These are phyloP conservation scores for Petrocephalus sullivani DNA, from an alignment of 2,797 vertebrate species.

Conservation along the genomic window DNA sequence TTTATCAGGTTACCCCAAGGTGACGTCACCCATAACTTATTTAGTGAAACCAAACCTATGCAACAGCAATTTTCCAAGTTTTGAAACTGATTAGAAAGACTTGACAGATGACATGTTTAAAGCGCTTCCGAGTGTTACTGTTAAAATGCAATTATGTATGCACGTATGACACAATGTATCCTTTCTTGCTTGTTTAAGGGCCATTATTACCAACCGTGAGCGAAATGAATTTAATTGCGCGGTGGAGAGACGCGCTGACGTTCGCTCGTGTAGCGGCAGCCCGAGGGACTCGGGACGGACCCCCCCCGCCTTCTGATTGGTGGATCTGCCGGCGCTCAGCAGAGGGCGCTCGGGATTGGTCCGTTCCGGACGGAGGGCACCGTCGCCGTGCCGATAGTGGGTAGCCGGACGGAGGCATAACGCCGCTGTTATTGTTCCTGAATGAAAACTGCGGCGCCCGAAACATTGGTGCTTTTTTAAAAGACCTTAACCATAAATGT, in stretches of 20 bases:
- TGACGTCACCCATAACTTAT: background rate
- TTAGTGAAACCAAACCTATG: background rate
- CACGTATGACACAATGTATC: background rate
- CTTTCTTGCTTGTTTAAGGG: background rate
- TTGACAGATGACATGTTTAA: background rate
- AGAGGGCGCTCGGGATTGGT: slow-evolving; percentile 56
- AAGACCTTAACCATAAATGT: background rate
- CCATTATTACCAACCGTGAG: background rate
- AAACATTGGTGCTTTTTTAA: slow-evolving; percentile 25
- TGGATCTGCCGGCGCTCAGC: slow-evolving; percentile 41
- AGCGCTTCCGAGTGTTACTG: background rate
- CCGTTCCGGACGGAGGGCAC: slow-evolving; percentile 30
- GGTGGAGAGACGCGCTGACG: background rate
- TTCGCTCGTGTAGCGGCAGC: background rate
- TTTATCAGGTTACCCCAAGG: background rate
- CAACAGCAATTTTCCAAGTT: background rate
- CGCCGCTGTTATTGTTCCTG: slow-evolving; percentile 55
- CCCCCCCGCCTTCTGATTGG: slow-evolving; percentile 47
- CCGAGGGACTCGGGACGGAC: slow-evolving; percentile 1
- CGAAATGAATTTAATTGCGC: slow-evolving; percentile 8
- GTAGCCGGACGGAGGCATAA: slow-evolving; percentile 50
- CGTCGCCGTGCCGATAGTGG: slow-evolving; percentile 54
- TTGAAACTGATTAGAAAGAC: background rate
- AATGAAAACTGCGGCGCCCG: slow-evolving; percentile 53
- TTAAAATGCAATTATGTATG: background rate